Evolutionary conservation across 2,113 vertebrate genomes (phyloP).

Genomic region (Okapia johnstoni): DNA sequence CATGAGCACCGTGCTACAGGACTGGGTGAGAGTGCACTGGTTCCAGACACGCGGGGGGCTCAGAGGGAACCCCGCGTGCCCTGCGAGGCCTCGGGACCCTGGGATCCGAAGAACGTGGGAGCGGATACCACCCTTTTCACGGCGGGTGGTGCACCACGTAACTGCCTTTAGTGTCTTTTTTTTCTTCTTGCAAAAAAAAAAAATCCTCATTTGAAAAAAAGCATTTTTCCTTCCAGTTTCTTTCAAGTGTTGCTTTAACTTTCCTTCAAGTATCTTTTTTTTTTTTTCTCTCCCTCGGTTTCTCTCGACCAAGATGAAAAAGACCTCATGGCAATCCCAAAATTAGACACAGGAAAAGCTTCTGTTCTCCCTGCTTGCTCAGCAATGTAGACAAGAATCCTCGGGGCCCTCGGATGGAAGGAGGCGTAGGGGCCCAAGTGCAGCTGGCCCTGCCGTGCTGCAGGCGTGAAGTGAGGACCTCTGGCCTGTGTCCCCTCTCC

Average conservation of each 20-base stretch:
- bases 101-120: conserved; percentile 14
- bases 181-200: conserved; percentile 26
- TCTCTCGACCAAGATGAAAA: conserved; percentile 42
- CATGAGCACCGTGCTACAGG: conserved; percentile 54
- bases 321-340: not conserved
- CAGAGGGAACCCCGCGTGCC: conserved; percentile 2
- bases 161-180: conserved; percentile 21
- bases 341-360: not conserved
- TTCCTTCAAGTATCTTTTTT: conserved; percentile 57
- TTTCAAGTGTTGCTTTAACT: conserved; percentile 33
- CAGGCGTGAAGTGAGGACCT: not conserved
- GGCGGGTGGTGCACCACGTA: not conserved
- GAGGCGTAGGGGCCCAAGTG: not conserved
- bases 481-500: not conserved
- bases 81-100: not conserved
- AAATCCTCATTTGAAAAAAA: not conserved
- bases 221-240: conserved; percentile 57
- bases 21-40: not conserved
- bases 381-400: not conserved
- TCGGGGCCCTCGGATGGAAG: fast-evolving
- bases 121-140: not conserved
- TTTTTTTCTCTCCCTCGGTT: not conserved
- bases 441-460: not conserved
- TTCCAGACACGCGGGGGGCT: not conserved
- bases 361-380: not conserved